phyloP scores from a whole-genome alignment of 35 echinoderm and acorn worm species.

The Heliocidaris erythrogramma region DNA sequence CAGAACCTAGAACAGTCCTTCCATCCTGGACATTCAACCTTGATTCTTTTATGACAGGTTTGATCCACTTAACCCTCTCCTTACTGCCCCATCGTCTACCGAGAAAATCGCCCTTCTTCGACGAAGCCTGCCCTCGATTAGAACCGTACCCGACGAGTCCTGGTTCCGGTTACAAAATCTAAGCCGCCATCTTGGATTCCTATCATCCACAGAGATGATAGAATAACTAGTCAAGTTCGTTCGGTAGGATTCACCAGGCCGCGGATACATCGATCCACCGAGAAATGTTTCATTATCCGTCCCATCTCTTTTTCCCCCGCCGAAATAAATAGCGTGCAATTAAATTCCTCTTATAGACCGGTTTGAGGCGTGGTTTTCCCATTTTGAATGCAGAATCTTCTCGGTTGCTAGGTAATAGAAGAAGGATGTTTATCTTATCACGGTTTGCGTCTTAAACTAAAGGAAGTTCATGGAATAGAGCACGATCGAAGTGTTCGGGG shows the following conservation, averaged over 20 bases:
- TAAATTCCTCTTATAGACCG: not conserved
- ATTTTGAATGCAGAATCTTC: not conserved
- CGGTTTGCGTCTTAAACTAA: too few species aligned
- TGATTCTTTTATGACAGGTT: too few species aligned
- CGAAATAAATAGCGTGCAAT: not conserved
- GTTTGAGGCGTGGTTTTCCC: not conserved
- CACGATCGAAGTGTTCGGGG: not conserved
- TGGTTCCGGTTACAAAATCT: too few species aligned
- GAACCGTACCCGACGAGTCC: too few species aligned
- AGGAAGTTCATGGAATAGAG: not conserved
- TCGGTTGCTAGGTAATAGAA: not conserved
- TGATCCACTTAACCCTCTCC: too few species aligned
- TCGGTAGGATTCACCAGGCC: not conserved
- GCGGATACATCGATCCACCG: not conserved
- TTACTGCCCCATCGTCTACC: too few species aligned
- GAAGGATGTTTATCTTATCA: not conserved
- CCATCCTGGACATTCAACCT: too few species aligned
- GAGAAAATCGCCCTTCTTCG: too few species aligned
- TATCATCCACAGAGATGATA: not conserved
- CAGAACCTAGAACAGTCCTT: too few species aligned
- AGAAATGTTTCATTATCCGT: not conserved
- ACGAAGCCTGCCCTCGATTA: not conserved
- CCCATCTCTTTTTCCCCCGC: not conserved
- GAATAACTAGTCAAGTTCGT: not conserved
- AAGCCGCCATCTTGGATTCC: not conserved